These are phyloP conservation scores for Eubasilissa regina DNA, from an alignment of 1,140 invertebrate genomes.

Conservation along the genomic window DNA sequence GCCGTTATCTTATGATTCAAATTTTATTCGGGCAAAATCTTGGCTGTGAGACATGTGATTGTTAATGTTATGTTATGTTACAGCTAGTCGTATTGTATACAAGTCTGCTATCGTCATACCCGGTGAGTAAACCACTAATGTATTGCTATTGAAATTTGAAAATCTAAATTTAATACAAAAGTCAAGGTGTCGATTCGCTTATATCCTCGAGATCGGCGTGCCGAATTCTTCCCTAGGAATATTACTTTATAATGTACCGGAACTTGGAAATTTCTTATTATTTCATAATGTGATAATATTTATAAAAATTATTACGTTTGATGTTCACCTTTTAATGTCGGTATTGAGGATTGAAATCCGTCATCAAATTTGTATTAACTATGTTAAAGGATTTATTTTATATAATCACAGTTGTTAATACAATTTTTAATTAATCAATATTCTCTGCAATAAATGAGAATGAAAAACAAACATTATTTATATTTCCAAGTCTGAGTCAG, in stretches of 20 bases:
- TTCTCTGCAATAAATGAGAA: neutral
- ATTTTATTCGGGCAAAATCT: constrained; percentile 54
- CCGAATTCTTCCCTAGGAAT: constrained; percentile 33
- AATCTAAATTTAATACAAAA: constrained; percentile 57
- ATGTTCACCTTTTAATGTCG: constrained; percentile 25
- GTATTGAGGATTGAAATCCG: neutral
- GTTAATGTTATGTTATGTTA: constrained; percentile 41
- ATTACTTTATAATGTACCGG: constrained; percentile 12
- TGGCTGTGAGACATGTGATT: constrained; percentile 48
- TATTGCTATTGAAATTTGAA: constrained; percentile 58
- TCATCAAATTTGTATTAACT: constrained; percentile 18
- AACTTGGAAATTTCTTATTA: constrained; percentile 38
- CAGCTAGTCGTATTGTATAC: constrained; percentile 39
- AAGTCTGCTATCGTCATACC: constrained; percentile 51
- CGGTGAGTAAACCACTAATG: constrained; percentile 53
- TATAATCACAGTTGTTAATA: constrained; percentile 32
- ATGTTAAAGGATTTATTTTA: constrained; percentile 24
- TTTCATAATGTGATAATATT: constrained; percentile 26
- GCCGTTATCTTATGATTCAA: constrained; percentile 50
- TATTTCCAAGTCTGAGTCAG: too few relatives aligned
- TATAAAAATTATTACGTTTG: constrained; percentile 36
- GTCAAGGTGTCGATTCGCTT: constrained; percentile 43
- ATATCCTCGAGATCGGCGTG: constrained; percentile 40
- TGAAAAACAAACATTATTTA: neutral
- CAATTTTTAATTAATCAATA: constrained; percentile 11